These are phyloP conservation scores for Coptotermes formosanus DNA, from an alignment of 1,140 invertebrate species.

Conservation along the genomic window DNA sequence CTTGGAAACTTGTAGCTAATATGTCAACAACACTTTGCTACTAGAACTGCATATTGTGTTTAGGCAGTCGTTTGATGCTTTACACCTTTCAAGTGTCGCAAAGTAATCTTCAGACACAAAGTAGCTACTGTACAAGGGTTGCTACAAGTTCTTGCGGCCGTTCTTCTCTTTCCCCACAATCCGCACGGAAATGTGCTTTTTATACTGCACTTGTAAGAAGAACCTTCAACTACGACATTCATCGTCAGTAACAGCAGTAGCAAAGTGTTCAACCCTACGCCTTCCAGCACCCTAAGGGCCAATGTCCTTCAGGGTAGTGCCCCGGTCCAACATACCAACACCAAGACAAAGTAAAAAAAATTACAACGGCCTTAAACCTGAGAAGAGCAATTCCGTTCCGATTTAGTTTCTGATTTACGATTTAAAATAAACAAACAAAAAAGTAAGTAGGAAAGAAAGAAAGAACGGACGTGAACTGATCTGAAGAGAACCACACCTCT, in stretches of 20 bases:
- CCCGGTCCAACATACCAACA: neutral
- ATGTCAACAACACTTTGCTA: too few species aligned
- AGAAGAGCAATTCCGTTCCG: neutral
- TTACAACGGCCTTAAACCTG: neutral
- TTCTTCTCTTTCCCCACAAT: too few species aligned
- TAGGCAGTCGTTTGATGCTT: too few species aligned
- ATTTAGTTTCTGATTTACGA: slow-evolving; percentile 7
- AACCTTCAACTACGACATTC: neutral
- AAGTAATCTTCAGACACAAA: too few species aligned
- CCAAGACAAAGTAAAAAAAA: neutral
- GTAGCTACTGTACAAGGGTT: too few species aligned
- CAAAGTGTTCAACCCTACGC: neutral
- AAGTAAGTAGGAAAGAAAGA: neutral
- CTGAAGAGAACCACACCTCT: neutral
- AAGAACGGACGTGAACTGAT: neutral
- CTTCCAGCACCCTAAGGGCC: neutral
- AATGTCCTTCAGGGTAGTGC: slow-evolving; percentile 4
- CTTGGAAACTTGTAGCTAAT: too few species aligned
- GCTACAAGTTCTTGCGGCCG: too few species aligned
- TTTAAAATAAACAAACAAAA: slow-evolving; percentile 18
- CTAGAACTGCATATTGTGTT: too few species aligned
- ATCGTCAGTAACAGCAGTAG: neutral
- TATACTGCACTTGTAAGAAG: too few species aligned
- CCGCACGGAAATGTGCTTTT: too few species aligned
- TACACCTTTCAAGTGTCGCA: too few species aligned